phyloP scores from a whole-genome alignment of 2,888 invertebrate genomes.

The Poecilobothrus nobilitatus region DNA sequence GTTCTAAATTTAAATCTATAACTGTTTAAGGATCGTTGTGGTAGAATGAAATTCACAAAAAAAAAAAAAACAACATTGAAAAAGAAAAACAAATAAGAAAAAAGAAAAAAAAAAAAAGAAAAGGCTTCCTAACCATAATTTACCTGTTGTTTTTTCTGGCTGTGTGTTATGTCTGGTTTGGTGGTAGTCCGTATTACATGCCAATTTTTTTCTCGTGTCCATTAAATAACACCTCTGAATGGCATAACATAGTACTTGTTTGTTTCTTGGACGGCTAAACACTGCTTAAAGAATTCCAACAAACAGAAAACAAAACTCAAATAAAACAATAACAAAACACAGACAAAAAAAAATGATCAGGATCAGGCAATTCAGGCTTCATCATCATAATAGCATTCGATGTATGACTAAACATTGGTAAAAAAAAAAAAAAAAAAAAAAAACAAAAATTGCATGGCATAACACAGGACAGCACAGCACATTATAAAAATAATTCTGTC shows the following conservation, averaged over 20 bases:
- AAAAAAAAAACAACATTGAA: neutral
- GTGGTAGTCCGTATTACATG: neutral
- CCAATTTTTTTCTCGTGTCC: conserved; percentile 6
- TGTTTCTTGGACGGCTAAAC: conserved; percentile 1
- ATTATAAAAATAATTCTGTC: neutral
- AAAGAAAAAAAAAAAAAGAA: neutral
- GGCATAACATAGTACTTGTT: conserved; percentile 6
- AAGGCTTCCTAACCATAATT: conserved; percentile 6
- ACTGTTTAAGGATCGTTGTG: neutral
- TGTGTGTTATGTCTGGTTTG: neutral
- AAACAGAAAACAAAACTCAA: neutral
- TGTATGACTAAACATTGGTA: neutral
- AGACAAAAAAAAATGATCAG: neutral
- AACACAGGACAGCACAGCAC: neutral
- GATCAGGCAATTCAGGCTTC: conserved; percentile 3
- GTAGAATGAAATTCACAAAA: neutral
- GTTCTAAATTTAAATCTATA: neutral
- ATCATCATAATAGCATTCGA: neutral
- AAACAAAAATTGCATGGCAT: neutral
- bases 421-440: too few species aligned
- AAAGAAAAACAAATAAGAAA: neutral
- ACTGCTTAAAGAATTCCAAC: neutral
- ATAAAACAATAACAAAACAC: neutral
- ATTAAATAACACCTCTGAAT: conserved; percentile 6
- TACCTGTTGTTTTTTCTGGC: neutral